Conservation (phyloP, 1,140 invertebrate genomes). For the Nymphalis io region DNA sequence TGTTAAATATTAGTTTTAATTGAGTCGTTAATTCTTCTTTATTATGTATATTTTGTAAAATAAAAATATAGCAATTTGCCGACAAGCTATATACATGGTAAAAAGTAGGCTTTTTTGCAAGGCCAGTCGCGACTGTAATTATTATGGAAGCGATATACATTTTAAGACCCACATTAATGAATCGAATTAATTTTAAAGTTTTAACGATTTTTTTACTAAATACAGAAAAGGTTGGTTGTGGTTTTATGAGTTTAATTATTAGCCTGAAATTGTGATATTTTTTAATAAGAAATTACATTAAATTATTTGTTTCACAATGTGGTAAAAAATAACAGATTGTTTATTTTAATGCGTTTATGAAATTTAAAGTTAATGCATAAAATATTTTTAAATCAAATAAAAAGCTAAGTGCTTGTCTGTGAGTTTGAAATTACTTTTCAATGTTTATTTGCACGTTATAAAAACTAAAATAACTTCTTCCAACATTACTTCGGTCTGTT, state of each 20-base stretch:
- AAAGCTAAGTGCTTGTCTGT: no score
- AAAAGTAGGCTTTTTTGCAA: background rate
- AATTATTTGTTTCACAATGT: background rate
- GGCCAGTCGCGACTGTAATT: background rate
- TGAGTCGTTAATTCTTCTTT: background rate
- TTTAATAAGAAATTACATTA: background rate
- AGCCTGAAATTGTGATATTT: background rate
- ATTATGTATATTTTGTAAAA: background rate
- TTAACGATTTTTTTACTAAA: constrained; percentile 16
- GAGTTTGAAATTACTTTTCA: no score
- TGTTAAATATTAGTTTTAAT: background rate
- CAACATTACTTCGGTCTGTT: no score
- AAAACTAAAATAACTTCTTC: no score
- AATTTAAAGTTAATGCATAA: no score
- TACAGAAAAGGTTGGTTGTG: constrained; percentile 13
- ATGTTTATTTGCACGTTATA: no score
- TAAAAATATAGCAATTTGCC: background rate
- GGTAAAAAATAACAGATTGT: no score
- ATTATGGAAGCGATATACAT: background rate
- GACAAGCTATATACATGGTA: no score
- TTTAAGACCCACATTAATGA: background rate
- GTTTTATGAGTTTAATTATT: constrained; percentile 8
- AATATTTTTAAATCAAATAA: no score
- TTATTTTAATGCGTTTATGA: no score
- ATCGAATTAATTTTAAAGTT: constrained; percentile 5